A percentile compares a stretch with the other conserved stretches of the same genome.
Conservation (phyloP, 2,113 vertebrate species). For the Mystacornis crossleyi region DNA sequence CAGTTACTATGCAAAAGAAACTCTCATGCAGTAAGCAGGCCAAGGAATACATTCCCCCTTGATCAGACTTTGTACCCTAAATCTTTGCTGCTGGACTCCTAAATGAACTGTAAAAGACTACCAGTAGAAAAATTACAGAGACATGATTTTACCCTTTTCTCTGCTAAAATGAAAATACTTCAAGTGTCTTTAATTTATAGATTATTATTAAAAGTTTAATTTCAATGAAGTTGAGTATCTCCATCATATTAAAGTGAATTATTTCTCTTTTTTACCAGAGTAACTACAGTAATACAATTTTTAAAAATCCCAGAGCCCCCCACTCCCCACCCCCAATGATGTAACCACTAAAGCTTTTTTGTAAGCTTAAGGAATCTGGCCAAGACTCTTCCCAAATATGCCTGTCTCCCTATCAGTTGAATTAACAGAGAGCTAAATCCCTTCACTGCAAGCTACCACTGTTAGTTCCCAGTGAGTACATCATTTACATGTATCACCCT, state of each 20-base stretch:
- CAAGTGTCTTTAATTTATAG: background rate
- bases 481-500: conserved; percentile 63
- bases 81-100: background rate
- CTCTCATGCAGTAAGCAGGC: background rate
- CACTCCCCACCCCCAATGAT: rapidly evolving
- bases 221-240: background rate
- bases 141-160: background rate
- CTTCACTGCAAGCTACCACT: conserved; percentile 24
- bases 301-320: background rate
- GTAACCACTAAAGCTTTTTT: conserved; percentile 1
- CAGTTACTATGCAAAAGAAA: conserved; percentile 41
- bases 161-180: background rate
- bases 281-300: background rate
- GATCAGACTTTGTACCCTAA: background rate
- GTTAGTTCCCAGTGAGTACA: conserved; percentile 58
- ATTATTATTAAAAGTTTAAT: background rate
- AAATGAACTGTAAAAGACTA: background rate
- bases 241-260: background rate
- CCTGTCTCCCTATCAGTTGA: conserved; percentile 15
- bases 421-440: conserved; percentile 28
- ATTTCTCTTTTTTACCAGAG: background rate
- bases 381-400: background rate
- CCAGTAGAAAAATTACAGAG: background rate
- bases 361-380: conserved; percentile 2
- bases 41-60: background rate